Evolutionary conservation across 1,140 invertebrate genomes (phyloP).

Genomic region (Linepithema humile): DNA sequence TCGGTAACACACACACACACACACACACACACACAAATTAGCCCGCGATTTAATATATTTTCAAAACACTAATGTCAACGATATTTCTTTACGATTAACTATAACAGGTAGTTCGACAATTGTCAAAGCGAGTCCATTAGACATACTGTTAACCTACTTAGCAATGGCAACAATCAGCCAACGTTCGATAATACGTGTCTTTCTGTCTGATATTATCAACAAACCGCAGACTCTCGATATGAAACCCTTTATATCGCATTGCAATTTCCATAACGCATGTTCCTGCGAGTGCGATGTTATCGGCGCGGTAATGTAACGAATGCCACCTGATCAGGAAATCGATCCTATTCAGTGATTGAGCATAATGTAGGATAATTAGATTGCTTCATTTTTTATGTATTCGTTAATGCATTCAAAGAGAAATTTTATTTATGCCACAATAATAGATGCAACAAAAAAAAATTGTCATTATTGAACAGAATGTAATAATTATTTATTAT

Average conservation of each 20-base stretch:
- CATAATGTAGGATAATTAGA: conserved; percentile 3
- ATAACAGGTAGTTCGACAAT: conserved; percentile 52
- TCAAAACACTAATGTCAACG: not conserved
- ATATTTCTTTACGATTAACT: not conserved
- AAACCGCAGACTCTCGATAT: conserved; percentile 12
- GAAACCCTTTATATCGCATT: conserved; percentile 14
- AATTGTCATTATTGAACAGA: not conserved
- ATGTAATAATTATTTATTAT: not conserved
- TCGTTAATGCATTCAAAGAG: not conserved
- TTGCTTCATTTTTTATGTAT: not conserved
- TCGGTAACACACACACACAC: no score
- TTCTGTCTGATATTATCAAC: conserved; percentile 40
- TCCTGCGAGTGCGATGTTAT: conserved; percentile 11
- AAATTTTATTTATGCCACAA: not conserved
- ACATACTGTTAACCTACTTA: conserved; percentile 50
- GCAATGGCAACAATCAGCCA: conserved; percentile 7
- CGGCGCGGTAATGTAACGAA: not conserved
- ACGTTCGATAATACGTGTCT: conserved; percentile 26
- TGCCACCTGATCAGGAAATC: conserved; percentile 23
- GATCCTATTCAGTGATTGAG: conserved; percentile 27
- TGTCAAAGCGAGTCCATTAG: conserved; percentile 52
- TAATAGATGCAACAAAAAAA: not conserved
- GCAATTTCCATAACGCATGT: conserved; percentile 46
- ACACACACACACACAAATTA: no score
- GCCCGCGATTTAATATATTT: no score